Evolutionary conservation across 1,140 invertebrate species (phyloP), one percentile per base, ranked within the genome.

Genomic region (Drepana arcuata): DNA sequence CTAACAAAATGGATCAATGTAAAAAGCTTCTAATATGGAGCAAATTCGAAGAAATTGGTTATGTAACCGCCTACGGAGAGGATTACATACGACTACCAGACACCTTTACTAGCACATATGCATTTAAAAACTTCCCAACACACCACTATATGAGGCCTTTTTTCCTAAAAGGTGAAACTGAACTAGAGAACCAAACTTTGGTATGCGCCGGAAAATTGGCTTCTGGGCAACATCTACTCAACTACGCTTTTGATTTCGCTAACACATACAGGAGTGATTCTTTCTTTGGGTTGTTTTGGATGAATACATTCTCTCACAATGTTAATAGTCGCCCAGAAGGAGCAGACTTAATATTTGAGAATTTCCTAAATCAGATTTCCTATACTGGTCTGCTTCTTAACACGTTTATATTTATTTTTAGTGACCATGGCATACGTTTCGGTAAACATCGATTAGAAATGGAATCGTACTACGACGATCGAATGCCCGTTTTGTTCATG

Each of bases 341-440:
- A 5, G 86, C 88, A 59, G 91, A 93, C 41, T 58, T 64, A 6
- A 73, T 84, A 31, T 52, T 90, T 7, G 57, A 84, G 6, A 48
- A 72, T 6, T 69, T 82, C 23, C 49, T 89, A 2, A 63, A 0
- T 63, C 59, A 2, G 83, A 82, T 0, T 50, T 85, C 0, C 47
- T 88, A 34, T 85, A 90, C 18, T n/a, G n/a, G n/a, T n/a, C n/a
- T n/a, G n/a, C n/a, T n/a, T n/a, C n/a, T n/a, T n/a, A 88, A 88
- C 33, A 86, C 88, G 0, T 74, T 86, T 25, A 58, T 96, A 0
- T 77, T 94, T 1, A 89, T 95, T 16, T 80, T 94, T 40, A 94
- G 93, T 55, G 95, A 97, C 62, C 95, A 96, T 67, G 95, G 95
- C 0, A 89, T 93, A 53, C 70, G 94, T n/a, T 95, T 89, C 60